Conservation (phyloP, 1,140 invertebrate species). For the Vanessa atalanta region DNA sequence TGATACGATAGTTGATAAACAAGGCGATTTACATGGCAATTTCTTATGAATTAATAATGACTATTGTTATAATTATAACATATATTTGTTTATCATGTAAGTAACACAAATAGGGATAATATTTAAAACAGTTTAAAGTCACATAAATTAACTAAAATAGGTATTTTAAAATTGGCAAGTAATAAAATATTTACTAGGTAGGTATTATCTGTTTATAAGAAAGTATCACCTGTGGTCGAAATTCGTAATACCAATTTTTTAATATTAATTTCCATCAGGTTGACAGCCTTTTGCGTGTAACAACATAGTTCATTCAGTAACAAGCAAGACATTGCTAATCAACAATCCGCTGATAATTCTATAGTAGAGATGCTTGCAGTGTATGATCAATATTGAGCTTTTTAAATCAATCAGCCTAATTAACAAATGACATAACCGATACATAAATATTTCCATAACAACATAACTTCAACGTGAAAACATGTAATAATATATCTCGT, state of each 20-base stretch:
- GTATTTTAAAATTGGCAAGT: too few relatives aligned
- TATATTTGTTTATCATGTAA: too few relatives aligned
- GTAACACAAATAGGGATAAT: too few relatives aligned
- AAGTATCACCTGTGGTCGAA: too few relatives aligned
- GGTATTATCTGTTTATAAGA: too few relatives aligned
- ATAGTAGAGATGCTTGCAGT: background rate
- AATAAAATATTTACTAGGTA: too few relatives aligned
- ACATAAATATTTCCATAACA: background rate
- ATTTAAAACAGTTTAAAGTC: too few relatives aligned
- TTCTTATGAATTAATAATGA: background rate
- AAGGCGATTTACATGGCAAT: slow-evolving; percentile 25
- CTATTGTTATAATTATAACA: too few relatives aligned
- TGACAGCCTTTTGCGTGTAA: background rate
- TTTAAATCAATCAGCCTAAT: background rate
- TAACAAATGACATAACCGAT: background rate
- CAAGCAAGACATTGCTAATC: background rate
- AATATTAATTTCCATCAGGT: background rate
- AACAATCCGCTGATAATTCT: background rate
- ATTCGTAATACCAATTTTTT: too few relatives aligned
- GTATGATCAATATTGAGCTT: slow-evolving; percentile 1
- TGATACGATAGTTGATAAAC: slow-evolving; percentile 26
- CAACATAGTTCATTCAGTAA: background rate
- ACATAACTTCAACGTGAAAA: too few relatives aligned
- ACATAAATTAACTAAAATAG: too few relatives aligned
- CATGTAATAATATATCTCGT: too few relatives aligned